These are phyloP conservation scores for Arctopsyche grandis DNA, from an alignment of 1,140 invertebrate genomes.

Conservation along the genomic window DNA sequence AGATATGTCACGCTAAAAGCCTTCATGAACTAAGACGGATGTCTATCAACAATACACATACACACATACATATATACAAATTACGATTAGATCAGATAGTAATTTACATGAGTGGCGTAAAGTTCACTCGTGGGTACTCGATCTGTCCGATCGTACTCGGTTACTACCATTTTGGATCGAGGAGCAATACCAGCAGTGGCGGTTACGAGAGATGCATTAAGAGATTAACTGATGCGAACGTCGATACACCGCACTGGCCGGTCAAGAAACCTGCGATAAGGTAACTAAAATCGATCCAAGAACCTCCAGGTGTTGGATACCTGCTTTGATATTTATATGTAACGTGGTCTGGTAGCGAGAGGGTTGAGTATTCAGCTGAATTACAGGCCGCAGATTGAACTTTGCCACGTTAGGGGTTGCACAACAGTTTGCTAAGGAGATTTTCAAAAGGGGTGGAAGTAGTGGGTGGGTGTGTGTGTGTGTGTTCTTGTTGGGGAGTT, in stretches of 20 bases:
- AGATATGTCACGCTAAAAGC: neutral
- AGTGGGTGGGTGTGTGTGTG: neutral
- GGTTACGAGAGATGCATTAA: neutral
- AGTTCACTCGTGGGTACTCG: too few relatives aligned
- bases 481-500: neutral
- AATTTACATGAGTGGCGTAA: too few relatives aligned
- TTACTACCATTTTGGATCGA: too few relatives aligned
- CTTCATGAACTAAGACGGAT: too few relatives aligned
- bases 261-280: neutral
- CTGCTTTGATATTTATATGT: neutral
- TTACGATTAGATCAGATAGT: too few relatives aligned
- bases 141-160: too few relatives aligned
- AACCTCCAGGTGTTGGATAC: too few relatives aligned
- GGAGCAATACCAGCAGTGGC: too few relatives aligned
- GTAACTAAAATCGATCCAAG: neutral
- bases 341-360: neutral
- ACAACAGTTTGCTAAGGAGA: slow-evolving; percentile 33
- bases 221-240: neutral
- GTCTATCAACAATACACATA: too few relatives aligned
- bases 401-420: slow-evolving; percentile 33
- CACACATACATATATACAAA: too few relatives aligned
- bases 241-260: neutral
- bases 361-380: slow-evolving; percentile 32
- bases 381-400: slow-evolving; percentile 45
- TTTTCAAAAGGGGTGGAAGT: neutral